Evolutionary conservation across 2,888 invertebrate species (phyloP), one percentile per base, ranked within the genome.

Genomic region (Caenorhabditis sp.): DNA sequence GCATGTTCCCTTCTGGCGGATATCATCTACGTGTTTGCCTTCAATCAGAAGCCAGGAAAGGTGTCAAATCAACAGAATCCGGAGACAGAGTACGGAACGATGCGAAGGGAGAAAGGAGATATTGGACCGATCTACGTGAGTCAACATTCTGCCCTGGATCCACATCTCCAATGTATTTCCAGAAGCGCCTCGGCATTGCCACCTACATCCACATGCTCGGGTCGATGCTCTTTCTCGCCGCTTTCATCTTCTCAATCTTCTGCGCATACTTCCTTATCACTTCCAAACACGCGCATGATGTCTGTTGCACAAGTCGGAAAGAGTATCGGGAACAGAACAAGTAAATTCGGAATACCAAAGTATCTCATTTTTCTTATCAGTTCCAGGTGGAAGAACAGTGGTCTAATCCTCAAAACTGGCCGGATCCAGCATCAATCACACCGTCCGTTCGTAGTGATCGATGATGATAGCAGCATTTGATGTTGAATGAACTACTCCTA

Each of bases 1-100:
- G 80, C 86, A 2, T 88, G 88, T 50, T 88, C 88, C 1, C 47
- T 85, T 6, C 65, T 88, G 5, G 86, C 84, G 0, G 86, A 88
- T 51, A 67, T 87, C 56, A 83, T 85, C 35, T 88, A 84, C 62
- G 32, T 87, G 11, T 80, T 72, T n/a, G 84, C 85, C 1, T 80
- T 79, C 51, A 82, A 72, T 60, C 82, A 72, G 44, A 83, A 79
- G 40, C 82, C 65, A 15, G 32, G 76, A 3, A 24, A 47, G 1
- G 22, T 20, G 9, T 69, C 44, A 62, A 56, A 64, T 3, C 56
- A 35, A 64, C 9, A 37, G 13, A 56, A 58, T 15, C 13, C 55
- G 5, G 53, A 65, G 40, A 53, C 55, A 37, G 40, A 62, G 9
- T 24, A 32, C 1, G 40, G 24, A 26, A 22, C 62, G 15, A 53